Conservation (phyloP, 1,140 invertebrate species). For the Portunus trituberculatus region DNA sequence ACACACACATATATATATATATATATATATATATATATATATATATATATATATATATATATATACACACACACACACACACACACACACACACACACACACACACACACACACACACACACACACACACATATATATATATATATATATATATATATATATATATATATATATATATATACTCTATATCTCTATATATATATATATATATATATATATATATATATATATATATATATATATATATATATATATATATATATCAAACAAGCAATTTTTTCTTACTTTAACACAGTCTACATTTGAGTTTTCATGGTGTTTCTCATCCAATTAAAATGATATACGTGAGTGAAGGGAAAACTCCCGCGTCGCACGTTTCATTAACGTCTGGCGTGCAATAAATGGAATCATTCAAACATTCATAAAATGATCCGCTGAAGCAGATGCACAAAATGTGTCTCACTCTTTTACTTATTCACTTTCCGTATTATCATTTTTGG, state of each 20-base stretch:
- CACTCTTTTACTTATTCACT: too few relatives aligned
- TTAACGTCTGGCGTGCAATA: too few relatives aligned
- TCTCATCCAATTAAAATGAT: too few relatives aligned
- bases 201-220: conserved; percentile 39
- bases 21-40: conserved; percentile 16
- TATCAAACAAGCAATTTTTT: too few relatives aligned
- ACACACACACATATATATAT: conserved; percentile 12
- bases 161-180: neutral
- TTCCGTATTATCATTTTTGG: too few relatives aligned
- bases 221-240: conserved; percentile 41
- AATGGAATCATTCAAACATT: too few relatives aligned
- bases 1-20: conserved; percentile 2
- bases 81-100: neutral
- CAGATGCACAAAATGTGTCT: too few relatives aligned
- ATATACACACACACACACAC: neutral
- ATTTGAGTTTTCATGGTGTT: too few relatives aligned
- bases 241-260: conserved; percentile 38
- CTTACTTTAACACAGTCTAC: too few relatives aligned
- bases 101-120: neutral
- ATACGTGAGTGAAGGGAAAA: too few relatives aligned
- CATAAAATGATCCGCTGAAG: too few relatives aligned
- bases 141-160: neutral
- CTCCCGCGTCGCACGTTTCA: too few relatives aligned
- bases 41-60: conserved; percentile 14
- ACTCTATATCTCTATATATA: neutral